Conservation (phyloP, 2,888 invertebrate genomes). For the Zootermopsis nevadensis region DNA sequence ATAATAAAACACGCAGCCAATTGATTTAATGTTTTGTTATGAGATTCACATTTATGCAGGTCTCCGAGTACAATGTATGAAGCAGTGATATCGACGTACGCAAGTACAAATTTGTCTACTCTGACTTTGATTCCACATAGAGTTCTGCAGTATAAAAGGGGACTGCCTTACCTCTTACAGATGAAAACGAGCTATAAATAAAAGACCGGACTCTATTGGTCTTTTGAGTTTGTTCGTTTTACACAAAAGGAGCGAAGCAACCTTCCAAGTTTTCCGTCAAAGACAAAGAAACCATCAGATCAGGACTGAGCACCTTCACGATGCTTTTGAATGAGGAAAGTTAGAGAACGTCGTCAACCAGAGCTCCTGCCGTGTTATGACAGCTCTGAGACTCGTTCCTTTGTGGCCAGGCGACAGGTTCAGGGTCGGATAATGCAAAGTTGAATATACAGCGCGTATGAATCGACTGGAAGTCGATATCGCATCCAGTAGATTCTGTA, state of each 20-base stretch:
- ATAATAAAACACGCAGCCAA: no score
- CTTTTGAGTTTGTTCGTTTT: not conserved
- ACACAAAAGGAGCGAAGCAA: not conserved
- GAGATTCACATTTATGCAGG: no score
- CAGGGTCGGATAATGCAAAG: conserved; percentile 25
- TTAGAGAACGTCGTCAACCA: not conserved
- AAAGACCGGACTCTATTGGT: conserved; percentile 34
- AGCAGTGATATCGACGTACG: no score
- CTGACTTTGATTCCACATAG: no score
- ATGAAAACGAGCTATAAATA: conserved; percentile 35
- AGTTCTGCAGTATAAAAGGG: not conserved
- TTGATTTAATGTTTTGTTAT: no score
- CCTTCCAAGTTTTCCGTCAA: conserved; percentile 34
- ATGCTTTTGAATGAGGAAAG: not conserved
- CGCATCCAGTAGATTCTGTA: no score
- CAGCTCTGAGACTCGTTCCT: not conserved
- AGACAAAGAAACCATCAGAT: conserved; percentile 36
- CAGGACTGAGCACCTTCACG: not conserved
- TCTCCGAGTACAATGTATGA: no score
- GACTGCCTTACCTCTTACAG: not conserved
- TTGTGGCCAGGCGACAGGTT: conserved; percentile 25
- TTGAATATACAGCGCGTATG: no score
- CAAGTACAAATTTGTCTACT: no score
- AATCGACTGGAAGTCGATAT: no score
- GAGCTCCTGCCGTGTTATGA: not conserved